These are phyloP conservation scores for Balearica regulorum DNA, from an alignment of 2,797 vertebrate species.

Conservation along the genomic window DNA sequence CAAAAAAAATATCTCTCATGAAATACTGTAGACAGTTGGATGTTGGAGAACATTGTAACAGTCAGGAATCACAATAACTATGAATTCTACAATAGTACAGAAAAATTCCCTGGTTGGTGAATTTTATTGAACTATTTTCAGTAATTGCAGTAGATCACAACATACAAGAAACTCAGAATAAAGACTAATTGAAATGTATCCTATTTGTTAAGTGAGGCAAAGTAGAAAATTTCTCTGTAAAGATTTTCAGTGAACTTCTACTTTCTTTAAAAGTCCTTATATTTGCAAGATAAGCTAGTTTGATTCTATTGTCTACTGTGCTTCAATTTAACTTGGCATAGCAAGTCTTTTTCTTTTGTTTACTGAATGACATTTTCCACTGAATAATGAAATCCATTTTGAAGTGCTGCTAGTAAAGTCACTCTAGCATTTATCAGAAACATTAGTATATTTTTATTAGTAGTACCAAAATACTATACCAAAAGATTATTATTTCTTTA, in stretches of 20 bases:
- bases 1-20: background rate
- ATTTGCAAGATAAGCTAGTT: background rate
- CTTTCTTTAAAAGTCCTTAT: background rate
- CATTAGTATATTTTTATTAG: background rate
- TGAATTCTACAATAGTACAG: background rate
- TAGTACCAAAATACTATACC: background rate
- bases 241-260: background rate
- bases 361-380: background rate
- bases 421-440: background rate
- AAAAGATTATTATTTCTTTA: background rate
- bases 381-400: background rate
- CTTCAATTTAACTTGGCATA: background rate
- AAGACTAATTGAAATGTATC: background rate
- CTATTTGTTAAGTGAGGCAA: background rate
- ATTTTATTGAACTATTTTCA: background rate
- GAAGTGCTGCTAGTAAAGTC: background rate
- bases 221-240: background rate
- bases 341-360: background rate
- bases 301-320: background rate
- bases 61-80: background rate
- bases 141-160: background rate
- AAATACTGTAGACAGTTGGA: background rate
- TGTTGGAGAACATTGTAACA: background rate
- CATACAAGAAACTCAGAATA: background rate
- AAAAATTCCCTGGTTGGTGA: background rate